Base-by-base conservation (phyloP, 2,113 vertebrate species). In the Bambusicola thoracicus region DNA sequence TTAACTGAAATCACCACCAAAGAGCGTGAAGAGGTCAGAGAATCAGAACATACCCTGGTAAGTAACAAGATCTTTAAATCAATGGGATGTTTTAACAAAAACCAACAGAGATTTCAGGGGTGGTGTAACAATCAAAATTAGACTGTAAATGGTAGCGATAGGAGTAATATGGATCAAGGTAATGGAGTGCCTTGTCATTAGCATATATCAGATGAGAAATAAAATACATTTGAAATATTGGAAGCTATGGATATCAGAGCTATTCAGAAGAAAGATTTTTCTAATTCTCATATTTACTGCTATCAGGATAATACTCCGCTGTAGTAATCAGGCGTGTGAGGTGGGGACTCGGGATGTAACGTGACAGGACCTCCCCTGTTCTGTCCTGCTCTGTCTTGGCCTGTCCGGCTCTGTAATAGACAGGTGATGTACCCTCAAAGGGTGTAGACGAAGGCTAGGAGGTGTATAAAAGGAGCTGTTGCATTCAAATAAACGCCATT, bases 1-100 rank as follows among this genome's bases (percentile, higher is more conserved):
- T 95, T 97, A 97, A 85, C 65, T 91, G 92, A 94, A 96, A 96
- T 93, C 93, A 94, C 85, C 83, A 95, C 27, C 69, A 87, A 96
- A 49, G 74, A 84, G 69, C 55, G 21, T 80, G 87, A 86, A 89
- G 88, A 94, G 91, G 93, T 96, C 92, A 94, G 76, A 91, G 88
- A 92, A 91, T 77, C 55, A 90, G 95, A 95, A 90, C 74, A 81
- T 58, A 58, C 44, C 65, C 78, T 51, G 55, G 69, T 76, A 85
- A 87, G 87, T 92, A 95, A 92, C 5, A 0, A 91, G 73, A 90
- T 70, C 55, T 93, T 95, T 86, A 92, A 95, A 96, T 87, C 85
- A 94, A 67, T 78, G 61, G 29, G 49, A 46, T 85, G 67, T 80
- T 96, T 89, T 72, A 90, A 80, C 61, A 96, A 70, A 30, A 89